Evolutionary conservation across 2,113 vertebrate genomes (phyloP).

Genomic region (Mus spicilegus): DNA sequence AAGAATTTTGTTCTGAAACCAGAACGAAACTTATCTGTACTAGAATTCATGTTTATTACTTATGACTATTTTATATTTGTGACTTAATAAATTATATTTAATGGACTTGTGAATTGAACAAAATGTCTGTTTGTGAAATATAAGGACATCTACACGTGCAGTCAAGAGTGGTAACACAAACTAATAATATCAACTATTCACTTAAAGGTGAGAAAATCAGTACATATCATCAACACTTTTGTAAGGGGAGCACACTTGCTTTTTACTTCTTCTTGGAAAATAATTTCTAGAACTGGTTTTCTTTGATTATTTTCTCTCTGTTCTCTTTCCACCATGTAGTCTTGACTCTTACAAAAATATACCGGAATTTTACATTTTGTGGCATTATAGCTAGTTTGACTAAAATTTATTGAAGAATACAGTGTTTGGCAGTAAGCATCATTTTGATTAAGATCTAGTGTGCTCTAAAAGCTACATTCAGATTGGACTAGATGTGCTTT

Average conservation of each 20-base stretch:
- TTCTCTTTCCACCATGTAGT: not conserved
- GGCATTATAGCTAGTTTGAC: slow-evolving; percentile 38
- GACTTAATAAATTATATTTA: slow-evolving; percentile 39
- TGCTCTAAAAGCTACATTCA: not conserved
- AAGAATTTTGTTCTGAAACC: not conserved
- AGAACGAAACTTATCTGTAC: not conserved
- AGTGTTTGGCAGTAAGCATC: not conserved
- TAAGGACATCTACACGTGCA: not conserved
- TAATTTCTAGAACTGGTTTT: not conserved
- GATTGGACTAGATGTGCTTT: not conserved
- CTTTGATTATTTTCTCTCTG: not conserved
- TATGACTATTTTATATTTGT: slow-evolving; percentile 56
- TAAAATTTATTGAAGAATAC: not conserved
- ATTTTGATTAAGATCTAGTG: not conserved
- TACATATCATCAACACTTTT: slow-evolving; percentile 19
- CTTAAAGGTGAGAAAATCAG: slow-evolving; percentile 28
- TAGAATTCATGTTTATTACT: slow-evolving; percentile 55
- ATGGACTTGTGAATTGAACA: slow-evolving; percentile 3
- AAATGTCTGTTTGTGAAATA: slow-evolving; percentile 49
- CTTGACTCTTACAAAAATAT: not conserved
- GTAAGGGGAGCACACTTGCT: not conserved
- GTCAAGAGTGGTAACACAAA: not conserved
- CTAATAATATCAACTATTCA: not conserved
- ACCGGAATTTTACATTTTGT: not conserved
- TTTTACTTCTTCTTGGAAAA: slow-evolving; percentile 33